Percentiles rank a stretch among this genome's conserved stretches.
These are phyloP conservation scores for Ovis aries DNA, from an alignment of 2,113 vertebrate species.

Conservation along the genomic window ARS-UI_Ramb_v3.0 NC_056057.1:102980501-102981000, in stretches of 20 bases:
- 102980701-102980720: not conserved
- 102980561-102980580: not conserved
- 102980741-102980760: not conserved
- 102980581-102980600: not conserved
- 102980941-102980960: not conserved
- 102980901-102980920: not conserved
- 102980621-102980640: not conserved
- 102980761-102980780: not conserved
- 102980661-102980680: not conserved
- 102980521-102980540: not conserved
- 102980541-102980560: not conserved
- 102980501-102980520: slow-evolving; percentile 22
- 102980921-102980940: not conserved
- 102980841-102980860: not conserved
- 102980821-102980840: not conserved
- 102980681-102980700: not conserved
- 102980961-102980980: not conserved
- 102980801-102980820: not conserved
- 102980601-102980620: not conserved
- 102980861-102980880: not conserved
- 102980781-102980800: not conserved
- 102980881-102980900: not conserved
- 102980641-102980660: slow-evolving; percentile 35
- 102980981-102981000: not conserved
- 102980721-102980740: not conserved